Conservation (phyloP, 2,113 vertebrate genomes). For the Platysternon megacephalum region DNA sequence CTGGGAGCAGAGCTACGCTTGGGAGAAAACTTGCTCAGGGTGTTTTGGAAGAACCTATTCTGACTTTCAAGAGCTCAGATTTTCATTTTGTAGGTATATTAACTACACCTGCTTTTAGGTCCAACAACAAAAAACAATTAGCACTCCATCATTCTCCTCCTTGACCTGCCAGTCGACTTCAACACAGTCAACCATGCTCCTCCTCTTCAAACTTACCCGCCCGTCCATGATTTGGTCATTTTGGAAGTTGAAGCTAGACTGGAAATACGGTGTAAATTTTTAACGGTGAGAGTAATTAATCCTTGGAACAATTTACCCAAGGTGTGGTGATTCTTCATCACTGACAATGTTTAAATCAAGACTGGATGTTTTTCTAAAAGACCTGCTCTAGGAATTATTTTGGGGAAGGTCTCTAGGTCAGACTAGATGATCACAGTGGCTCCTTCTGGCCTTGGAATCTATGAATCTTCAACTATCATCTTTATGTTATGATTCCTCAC, state of each 20-base stretch:
- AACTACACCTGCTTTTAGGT: not conserved
- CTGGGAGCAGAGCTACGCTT: not conserved
- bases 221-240: fast-evolving
- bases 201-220: not conserved
- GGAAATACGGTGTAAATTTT: not conserved
- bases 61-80: not conserved
- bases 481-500: not conserved
- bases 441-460: not conserved
- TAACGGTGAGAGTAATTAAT: not conserved
- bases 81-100: not conserved
- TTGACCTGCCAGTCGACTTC: not conserved
- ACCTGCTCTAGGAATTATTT: not conserved
- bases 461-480: fast-evolving
- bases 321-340: not conserved
- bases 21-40: not conserved
- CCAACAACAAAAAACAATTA: not conserved
- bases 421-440: not conserved
- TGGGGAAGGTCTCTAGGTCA: not conserved
- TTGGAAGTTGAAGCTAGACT: not conserved
- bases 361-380: not conserved
- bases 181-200: not conserved
- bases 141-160: not conserved
- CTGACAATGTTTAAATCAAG: not conserved
- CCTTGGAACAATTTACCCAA: not conserved
- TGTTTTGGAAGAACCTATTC: not conserved